Evolutionary conservation across 2,888 invertebrate species (phyloP).

Genomic region (Sesamia inferens): DNA sequence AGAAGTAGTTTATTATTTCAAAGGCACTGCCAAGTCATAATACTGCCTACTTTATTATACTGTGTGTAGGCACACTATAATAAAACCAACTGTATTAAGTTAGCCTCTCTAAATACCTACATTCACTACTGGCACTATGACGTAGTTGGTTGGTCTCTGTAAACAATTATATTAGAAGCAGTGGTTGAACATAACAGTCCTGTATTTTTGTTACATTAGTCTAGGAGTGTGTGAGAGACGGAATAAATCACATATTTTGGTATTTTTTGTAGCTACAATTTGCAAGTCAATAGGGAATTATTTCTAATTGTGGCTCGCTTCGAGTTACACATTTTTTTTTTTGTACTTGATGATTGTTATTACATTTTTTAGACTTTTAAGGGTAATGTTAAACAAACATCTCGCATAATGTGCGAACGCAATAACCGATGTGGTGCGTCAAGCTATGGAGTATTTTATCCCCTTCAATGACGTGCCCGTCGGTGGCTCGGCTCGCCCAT

Average conservation of each 20-base stretch:
- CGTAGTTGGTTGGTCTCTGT: conserved; percentile 2
- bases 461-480: no score
- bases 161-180: conserved; percentile 12
- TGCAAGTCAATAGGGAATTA: conserved; percentile 54
- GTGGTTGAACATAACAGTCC: conserved; percentile 16
- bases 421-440: no score
- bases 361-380: conserved; percentile 13
- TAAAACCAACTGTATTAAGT: conserved; percentile 41
- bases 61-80: neutral
- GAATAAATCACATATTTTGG: conserved; percentile 58
- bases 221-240: conserved; percentile 34
- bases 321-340: conserved; percentile 20
- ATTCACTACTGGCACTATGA: neutral
- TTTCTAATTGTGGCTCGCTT: conserved; percentile 29
- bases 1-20: neutral
- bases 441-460: no score
- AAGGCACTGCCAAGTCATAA: neutral
- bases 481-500: no score
- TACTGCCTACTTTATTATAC: neutral
- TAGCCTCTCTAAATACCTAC: conserved; percentile 4
- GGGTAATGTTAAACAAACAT: conserved; percentile 16
- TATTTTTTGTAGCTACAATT: conserved; percentile 47
- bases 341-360: conserved; percentile 31
- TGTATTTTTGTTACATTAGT: conserved; percentile 41
- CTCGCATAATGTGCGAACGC: conserved; percentile 4